phyloP scores from a whole-genome alignment of 2,797 vertebrate species.

The Enteromius fasciolatus region DNA sequence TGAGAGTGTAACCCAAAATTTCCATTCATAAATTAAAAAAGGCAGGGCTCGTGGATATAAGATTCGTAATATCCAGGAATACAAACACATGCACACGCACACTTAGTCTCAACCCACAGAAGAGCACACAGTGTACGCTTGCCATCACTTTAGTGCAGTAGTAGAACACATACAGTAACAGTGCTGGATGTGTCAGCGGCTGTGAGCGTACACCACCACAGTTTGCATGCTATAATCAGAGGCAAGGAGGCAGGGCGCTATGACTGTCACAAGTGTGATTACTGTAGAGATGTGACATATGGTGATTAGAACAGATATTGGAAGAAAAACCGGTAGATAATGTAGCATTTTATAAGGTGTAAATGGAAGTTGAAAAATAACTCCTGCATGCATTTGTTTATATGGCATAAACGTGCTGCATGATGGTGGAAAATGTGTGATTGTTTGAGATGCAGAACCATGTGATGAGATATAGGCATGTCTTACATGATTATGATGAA shows the following conservation, averaged over 20 bases:
- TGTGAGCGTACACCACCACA: not conserved
- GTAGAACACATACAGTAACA: not conserved
- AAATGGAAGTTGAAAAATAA: not conserved
- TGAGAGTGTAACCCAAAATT: constrained; percentile 10
- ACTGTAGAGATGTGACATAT: constrained; percentile 27
- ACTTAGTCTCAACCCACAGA: constrained; percentile 1
- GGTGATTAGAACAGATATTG: constrained; percentile 29
- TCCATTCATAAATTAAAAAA: too few relatives aligned
- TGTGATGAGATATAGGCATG: not conserved
- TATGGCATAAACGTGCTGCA: not conserved
- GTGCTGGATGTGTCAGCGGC: constrained; percentile 10
- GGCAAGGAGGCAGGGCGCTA: constrained; percentile 7
- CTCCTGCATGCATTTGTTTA: not conserved
- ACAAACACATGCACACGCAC: constrained; percentile 29
- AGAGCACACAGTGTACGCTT: not conserved
- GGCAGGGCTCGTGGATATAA: constrained; percentile 6
- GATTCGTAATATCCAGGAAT: not conserved
- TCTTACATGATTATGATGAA: constrained; percentile 17
- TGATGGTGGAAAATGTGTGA: not conserved
- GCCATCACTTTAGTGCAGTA: not conserved
- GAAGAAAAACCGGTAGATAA: constrained; percentile 20
- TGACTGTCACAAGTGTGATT: constrained; percentile 26
- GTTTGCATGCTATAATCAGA: constrained; percentile 39
- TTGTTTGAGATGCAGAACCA: not conserved
- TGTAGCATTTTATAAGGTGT: not conserved